Conservation (phyloP, 2,888 invertebrate species). For the Meteorus cinctellus region DNA sequence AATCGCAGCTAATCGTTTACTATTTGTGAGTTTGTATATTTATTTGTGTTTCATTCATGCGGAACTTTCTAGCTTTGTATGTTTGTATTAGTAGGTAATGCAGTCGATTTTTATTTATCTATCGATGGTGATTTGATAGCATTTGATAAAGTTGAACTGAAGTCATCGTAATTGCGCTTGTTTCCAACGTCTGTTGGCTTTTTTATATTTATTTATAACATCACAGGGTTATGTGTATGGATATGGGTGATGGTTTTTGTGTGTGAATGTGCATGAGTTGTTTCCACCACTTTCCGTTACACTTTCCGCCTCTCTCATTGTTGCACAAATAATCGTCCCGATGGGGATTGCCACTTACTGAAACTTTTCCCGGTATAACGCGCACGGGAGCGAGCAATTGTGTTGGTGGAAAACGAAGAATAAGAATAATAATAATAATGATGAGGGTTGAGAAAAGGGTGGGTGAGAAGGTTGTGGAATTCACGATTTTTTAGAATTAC, state of each 20-base stretch:
- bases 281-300: conserved; percentile 16
- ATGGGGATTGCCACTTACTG: conserved; percentile 60
- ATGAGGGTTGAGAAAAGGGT: neutral
- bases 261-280: neutral
- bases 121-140: conserved; percentile 26
- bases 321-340: conserved; percentile 61
- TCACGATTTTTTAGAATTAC: conserved; percentile 18
- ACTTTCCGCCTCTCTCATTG: conserved; percentile 28
- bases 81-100: neutral
- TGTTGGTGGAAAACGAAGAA: conserved; percentile 1
- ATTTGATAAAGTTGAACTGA: conserved; percentile 35
- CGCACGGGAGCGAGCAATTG: conserved; percentile 42
- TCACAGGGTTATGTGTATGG: neutral
- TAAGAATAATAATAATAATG: neutral
- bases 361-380: conserved; percentile 60
- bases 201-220: conserved; percentile 30
- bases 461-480: conserved; percentile 17
- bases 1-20: neutral
- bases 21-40: neutral
- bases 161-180: conserved; percentile 29
- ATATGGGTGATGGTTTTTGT: neutral
- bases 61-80: neutral
- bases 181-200: conserved; percentile 33
- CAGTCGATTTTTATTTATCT: neutral
- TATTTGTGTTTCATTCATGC: neutral